A percentile compares a stretch with the other conserved stretches of the same genome.
phyloP scores from a whole-genome alignment of 2,888 invertebrate species.

The Xylocampa areola region DNA sequence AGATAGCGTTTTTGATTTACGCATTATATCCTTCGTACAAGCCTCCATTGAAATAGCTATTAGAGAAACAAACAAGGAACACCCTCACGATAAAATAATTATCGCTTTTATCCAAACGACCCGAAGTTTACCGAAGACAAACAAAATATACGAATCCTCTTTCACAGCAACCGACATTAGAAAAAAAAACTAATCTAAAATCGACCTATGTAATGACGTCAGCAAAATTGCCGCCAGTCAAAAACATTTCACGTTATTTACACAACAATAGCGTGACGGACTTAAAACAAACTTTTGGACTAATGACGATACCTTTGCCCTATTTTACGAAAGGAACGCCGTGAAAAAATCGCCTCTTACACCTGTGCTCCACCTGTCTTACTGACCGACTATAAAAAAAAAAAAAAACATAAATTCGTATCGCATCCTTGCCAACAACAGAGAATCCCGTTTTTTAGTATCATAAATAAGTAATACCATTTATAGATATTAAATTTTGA shows the following conservation, averaged over 20 bases:
- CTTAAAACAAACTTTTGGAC: conserved; percentile 84
- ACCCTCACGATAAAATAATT: conserved; percentile 87
- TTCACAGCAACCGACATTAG: conserved; percentile 73
- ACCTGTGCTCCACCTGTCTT: conserved; percentile 84
- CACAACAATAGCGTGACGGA: conserved; percentile 82
- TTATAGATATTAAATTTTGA: conserved; percentile 5
- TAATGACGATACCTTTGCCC: conserved; percentile 75
- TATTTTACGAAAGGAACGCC: conserved; percentile 68
- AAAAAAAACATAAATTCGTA: conserved; percentile 70
- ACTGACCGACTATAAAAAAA: conserved; percentile 75
- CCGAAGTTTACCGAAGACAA: conserved; percentile 55
- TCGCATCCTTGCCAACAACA: conserved; percentile 72
- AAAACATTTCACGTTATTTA: conserved; percentile 73
- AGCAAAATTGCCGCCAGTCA: conserved; percentile 76
- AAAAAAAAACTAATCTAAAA: conserved; percentile 81
- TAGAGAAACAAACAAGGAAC: conserved; percentile 89
- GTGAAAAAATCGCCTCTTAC: conserved; percentile 71
- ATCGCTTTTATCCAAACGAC: conserved; percentile 84
- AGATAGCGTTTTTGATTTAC: conserved; percentile 81
- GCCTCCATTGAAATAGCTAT: conserved; percentile 86
- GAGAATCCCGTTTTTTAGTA: conserved; percentile 51
- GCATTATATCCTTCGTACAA: conserved; percentile 73
- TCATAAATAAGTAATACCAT: conserved; percentile 57
- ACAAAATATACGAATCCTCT: conserved; percentile 67
- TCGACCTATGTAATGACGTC: conserved; percentile 81